Evolutionary conservation across 2,113 vertebrate genomes (phyloP).

Genomic region (Picathartes gymnocephalus): DNA sequence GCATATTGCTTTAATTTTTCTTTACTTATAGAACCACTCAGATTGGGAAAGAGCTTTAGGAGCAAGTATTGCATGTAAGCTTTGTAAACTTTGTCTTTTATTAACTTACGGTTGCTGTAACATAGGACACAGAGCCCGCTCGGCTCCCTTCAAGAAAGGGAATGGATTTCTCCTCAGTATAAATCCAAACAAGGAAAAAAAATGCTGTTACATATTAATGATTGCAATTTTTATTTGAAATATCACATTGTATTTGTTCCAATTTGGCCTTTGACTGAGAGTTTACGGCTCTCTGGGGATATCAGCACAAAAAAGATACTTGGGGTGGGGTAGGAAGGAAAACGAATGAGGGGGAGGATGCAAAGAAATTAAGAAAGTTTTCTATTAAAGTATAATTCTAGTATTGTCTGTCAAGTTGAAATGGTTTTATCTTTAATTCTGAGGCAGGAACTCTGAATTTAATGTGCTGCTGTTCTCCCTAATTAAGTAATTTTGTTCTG

Average conservation of each 20-base stretch:
- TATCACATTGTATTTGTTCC: fast-evolving
- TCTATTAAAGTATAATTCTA: not conserved
- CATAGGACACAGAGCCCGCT: not conserved
- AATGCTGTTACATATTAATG: not conserved
- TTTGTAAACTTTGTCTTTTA: not conserved
- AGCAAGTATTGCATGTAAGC: not conserved
- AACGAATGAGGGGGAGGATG: not conserved
- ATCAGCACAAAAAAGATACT: not conserved
- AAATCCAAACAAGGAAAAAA: not conserved
- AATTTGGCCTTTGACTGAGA: not conserved
- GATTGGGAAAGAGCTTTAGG: not conserved
- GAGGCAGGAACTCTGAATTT: not conserved
- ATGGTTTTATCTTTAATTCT: not conserved
- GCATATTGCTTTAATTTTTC: not conserved
- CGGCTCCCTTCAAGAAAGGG: not conserved
- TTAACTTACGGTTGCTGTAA: not conserved
- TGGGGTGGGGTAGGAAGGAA: not conserved
- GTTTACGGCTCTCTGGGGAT: not conserved
- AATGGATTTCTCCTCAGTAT: not conserved
- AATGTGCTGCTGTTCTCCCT: not conserved
- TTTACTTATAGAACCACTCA: not conserved
- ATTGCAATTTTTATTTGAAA: not conserved
- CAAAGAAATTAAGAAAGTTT: not conserved
- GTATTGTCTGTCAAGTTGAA: not conserved
- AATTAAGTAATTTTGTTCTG: not conserved